Evolutionary conservation across 1,140 invertebrate genomes (phyloP).

Genomic region (Atopsyche davidsoni): DNA sequence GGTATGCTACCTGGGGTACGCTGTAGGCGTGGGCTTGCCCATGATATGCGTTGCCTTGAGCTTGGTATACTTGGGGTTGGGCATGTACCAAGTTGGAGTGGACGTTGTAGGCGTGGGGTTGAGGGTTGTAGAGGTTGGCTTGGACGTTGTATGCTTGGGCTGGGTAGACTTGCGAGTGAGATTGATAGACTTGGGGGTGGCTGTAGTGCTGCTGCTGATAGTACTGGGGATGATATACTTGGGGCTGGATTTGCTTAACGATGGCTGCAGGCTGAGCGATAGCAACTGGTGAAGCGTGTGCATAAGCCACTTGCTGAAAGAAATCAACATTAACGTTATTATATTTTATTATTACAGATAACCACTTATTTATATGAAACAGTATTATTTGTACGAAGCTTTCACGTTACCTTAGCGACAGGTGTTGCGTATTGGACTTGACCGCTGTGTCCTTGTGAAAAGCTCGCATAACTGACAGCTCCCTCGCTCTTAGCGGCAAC

Average conservation of each 20-base stretch:
- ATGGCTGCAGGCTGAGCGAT: constrained; percentile 11
- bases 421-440: constrained; percentile 9
- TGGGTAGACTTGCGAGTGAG: constrained; percentile 5
- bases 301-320: neutral
- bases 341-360: neutral
- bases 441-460: constrained; percentile 18
- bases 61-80: constrained; percentile 9
- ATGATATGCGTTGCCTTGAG: too few species aligned
- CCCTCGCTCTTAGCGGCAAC: constrained; percentile 13
- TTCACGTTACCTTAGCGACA: constrained; percentile 17
- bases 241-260: constrained; percentile 10
- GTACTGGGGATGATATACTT: constrained; percentile 14
- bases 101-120: constrained; percentile 4
- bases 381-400: neutral
- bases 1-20: neutral
- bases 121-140: neutral
- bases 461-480: constrained; percentile 23
- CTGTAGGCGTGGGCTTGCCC: too few species aligned
- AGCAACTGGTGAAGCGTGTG: neutral
- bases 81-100: too few species aligned
- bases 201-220: constrained; percentile 13
- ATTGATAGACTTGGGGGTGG: constrained; percentile 7
- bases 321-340: neutral
- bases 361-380: neutral
- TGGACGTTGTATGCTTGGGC: neutral